phyloP scores from a whole-genome alignment of 2,888 invertebrate genomes.

The Anagyrus pseudococci region DNA sequence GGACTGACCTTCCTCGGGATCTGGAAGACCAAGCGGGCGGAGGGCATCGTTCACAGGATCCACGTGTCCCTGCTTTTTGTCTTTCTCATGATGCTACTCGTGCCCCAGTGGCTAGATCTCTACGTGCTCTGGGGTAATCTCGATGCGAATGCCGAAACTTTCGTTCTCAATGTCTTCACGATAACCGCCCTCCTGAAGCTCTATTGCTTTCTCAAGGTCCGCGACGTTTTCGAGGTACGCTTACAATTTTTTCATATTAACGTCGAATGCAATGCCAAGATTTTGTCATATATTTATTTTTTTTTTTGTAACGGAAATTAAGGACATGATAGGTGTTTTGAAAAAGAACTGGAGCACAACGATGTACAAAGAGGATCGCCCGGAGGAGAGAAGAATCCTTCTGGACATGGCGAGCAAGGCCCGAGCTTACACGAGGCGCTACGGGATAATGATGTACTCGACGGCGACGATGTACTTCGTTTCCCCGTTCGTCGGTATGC shows the following conservation, averaged over 20 bases:
- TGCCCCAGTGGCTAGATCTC: constrained; percentile 34
- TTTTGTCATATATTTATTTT: not conserved
- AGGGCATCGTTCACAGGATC: not conserved
- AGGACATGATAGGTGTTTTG: constrained; percentile 29
- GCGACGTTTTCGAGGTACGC: constrained; percentile 26
- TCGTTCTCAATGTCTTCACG: constrained; percentile 30
- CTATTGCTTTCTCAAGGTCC: not conserved
- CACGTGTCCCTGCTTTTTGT: constrained; percentile 20
- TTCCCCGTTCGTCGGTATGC: constrained; percentile 36
- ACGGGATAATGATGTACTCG: constrained; percentile 36
- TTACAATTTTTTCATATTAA: no score
- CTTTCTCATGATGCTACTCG: constrained; percentile 17
- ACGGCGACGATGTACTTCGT: constrained; percentile 38
- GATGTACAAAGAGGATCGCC: constrained; percentile 17
- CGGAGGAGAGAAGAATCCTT: constrained; percentile 27
- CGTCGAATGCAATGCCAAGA: no score
- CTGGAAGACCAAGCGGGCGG: constrained; percentile 9
- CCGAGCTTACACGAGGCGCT: constrained; percentile 31
- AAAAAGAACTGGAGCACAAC: constrained; percentile 30
- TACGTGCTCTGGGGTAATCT: constrained; percentile 33
- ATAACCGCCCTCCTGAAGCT: constrained; percentile 30
- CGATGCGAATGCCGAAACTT: constrained; percentile 34
- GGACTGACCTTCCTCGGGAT: constrained; percentile 29
- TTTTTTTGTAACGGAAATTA: not conserved
- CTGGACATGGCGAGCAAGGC: constrained; percentile 28